These are phyloP conservation scores for Aegotheles bennettii DNA, from an alignment of 2,113 vertebrate genomes.

Conservation along the genomic window DNA sequence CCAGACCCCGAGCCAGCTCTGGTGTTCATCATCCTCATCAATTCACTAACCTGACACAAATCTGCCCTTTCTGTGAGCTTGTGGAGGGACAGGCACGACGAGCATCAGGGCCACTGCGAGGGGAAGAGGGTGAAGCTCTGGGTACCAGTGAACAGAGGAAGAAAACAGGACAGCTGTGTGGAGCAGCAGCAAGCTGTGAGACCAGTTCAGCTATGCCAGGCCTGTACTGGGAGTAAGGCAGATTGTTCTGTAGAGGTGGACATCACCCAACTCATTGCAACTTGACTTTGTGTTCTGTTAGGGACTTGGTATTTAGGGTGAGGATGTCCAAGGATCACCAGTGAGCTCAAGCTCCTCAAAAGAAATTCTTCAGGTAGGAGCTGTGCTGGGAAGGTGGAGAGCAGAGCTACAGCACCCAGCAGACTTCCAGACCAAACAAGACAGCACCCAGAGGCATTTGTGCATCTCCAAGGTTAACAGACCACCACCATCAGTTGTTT, in stretches of 20 bases:
- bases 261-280: background rate
- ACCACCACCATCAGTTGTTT: background rate
- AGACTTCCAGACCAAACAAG: no score
- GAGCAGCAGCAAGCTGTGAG: background rate
- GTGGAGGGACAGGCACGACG: accelerated
- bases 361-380: background rate
- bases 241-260: background rate
- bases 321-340: background rate
- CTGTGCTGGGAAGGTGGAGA: accelerated
- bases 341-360: background rate
- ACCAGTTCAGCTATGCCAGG: background rate
- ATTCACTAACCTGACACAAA: background rate
- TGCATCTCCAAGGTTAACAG: background rate
- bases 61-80: background rate
- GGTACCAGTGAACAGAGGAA: background rate
- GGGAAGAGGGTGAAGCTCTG: background rate
- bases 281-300: background rate
- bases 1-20: background rate
- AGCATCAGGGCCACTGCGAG: background rate
- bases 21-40: background rate
- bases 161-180: background rate
- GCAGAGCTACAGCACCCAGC: background rate
- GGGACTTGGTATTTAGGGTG: background rate
- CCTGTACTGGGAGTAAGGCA: background rate
- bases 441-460: background rate